A percentile compares a stretch with the other conserved stretches of the same genome.
phyloP scores from a whole-genome alignment of 2,888 invertebrate genomes.

The Caenorhabditis sp. region DNA sequence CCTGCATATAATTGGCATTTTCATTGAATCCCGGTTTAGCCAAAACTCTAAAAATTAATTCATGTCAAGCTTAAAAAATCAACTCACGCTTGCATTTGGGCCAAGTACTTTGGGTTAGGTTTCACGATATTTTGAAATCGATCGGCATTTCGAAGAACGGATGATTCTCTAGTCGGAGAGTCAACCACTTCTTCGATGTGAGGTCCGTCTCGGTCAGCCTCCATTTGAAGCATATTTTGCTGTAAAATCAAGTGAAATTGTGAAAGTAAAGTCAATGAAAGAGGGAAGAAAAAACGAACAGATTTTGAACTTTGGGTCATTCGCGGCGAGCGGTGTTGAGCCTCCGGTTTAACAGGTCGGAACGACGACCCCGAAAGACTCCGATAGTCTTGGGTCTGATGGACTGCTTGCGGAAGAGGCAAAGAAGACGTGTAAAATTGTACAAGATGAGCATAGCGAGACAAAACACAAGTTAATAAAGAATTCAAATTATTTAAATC shows the following conservation, averaged over 20 bases:
- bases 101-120: no score
- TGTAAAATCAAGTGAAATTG: background rate
- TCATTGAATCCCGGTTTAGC: background rate
- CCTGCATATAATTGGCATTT: background rate
- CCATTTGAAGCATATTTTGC: background rate
- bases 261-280: background rate
- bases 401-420: no score
- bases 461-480: no score
- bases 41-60: background rate
- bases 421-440: no score
- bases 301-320: background rate
- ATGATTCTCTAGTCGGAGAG: background rate
- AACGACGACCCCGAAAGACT: no score
- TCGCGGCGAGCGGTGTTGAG: constrained; percentile 19
- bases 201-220: constrained; percentile 2
- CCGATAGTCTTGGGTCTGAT: no score
- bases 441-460: no score
- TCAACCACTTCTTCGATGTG: constrained; percentile 23
- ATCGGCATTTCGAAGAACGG: background rate
- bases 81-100: no score
- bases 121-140: background rate
- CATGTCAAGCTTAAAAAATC: no score
- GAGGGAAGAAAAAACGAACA: background rate
- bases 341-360: no score
- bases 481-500: no score